Evolutionary conservation across 37 sponge, comb jelly and placozoan species (phyloP), one percentile per base, ranked within the genome.

Genomic region (Dysidea cf. avara): DNA sequence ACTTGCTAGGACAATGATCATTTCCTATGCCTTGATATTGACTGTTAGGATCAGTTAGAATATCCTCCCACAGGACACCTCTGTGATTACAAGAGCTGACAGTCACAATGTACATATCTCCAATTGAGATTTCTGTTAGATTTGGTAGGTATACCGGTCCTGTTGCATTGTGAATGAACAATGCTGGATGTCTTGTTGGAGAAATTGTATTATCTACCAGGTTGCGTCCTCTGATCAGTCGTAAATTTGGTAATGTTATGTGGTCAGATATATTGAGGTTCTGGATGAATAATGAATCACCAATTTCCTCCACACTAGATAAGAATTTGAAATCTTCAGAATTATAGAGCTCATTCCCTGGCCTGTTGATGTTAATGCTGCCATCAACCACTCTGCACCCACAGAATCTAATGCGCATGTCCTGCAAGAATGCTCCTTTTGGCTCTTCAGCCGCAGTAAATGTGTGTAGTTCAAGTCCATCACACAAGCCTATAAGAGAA

Each of bases 301-400:
- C n/a, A n/a, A n/a, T n/a, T n/a, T n/a, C n/a, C n/a, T n/a, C n/a
- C n/a, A n/a, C n/a, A n/a, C 76, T 56, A 28, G 76, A 76, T 14
- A 81, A 39, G 25, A 81, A 71, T 32, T 69, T 75, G 67, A 87
- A 81, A 39, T 66, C 56, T 7, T 75, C 83, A 25, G 40, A 21
- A 6, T 39, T 1, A 24, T 39, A 20, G 32, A 9, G 5, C 13
- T 53, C 52, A 46, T 17, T 1, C 18, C 57, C 53, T 64, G 64
- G 5, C 1, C 6, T 17, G 31, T 57, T 54, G 54, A 87, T 76
- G 5, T 26, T 21, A 20, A 87, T 31, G 34, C 70, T 76, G 26
- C 83, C 87, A 67, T 30, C 54, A 36, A 87, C 43, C 24, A 62
- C 21, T 9, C 25, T 67, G 55, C 87, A 87, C 16, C 87, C 87